These are phyloP conservation scores for Parnassius apollo DNA, from an alignment of 2,888 invertebrate genomes.

Conservation along the genomic window DNA sequence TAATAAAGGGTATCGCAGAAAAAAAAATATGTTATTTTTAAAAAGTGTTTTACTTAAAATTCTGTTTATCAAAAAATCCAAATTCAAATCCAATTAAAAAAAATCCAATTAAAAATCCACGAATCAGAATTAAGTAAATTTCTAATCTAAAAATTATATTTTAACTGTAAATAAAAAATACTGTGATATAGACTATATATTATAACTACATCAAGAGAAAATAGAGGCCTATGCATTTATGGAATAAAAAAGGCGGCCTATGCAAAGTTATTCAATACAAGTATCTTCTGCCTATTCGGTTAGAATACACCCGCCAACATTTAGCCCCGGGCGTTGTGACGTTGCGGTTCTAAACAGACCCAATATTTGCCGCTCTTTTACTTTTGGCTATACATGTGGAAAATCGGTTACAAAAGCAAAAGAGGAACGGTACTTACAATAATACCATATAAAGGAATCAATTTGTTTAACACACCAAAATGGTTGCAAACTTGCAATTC, in stretches of 20 bases:
- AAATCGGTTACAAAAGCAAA: slow-evolving; percentile 1
- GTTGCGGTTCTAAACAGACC: slow-evolving; percentile 37
- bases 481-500: no score
- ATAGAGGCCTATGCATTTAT: neutral
- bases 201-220: no score
- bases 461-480: slow-evolving; percentile 26
- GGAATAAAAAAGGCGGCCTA: neutral
- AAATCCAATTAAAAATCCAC: no score
- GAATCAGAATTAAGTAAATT: no score
- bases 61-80: no score
- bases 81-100: no score
- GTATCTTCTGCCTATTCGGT: slow-evolving; percentile 13
- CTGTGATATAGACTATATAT: no score
- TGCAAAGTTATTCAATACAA: slow-evolving; percentile 9
- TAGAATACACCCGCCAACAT: slow-evolving; percentile 18
- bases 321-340: slow-evolving; percentile 20
- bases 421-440: neutral
- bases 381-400: slow-evolving; percentile 4
- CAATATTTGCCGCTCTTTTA: slow-evolving; percentile 25
- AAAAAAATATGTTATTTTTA: no score
- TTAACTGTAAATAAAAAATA: no score
- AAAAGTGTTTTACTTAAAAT: no score
- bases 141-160: no score
- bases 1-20: no score
- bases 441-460: slow-evolving; percentile 14